Evolutionary conservation across 2,797 vertebrate genomes (phyloP), one percentile per base, ranked within the genome.

Genomic region (Sciurus carolinensis): DNA sequence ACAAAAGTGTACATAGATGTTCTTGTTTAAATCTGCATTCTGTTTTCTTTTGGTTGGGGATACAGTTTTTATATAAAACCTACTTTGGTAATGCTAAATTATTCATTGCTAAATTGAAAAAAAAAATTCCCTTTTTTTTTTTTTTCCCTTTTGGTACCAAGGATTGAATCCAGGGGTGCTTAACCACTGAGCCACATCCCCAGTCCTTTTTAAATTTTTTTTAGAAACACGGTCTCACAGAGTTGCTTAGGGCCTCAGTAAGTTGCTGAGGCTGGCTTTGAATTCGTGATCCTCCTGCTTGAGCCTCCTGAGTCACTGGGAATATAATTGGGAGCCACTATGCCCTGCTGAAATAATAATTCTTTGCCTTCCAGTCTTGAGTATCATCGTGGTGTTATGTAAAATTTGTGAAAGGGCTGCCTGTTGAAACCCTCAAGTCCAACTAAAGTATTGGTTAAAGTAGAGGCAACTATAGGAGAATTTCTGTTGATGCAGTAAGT

Each of bases 401-500:
- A 36, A 92, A 91, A 44, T 71, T 47, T 89, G 10, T n/a, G 47
- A 50, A 84, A 66, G 17, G 72, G 18, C 59, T 59, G 1, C 84
- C 22, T 87, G 8, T 84, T 44, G 71, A 62, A 89, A 84, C 17
- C 8, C 0, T 87, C 50, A 62, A 76, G 33, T 72, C 73, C 26
- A 79, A 7, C 50, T 57, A 54, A 91, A 87, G 87, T 77, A 28
- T 71, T 94, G 89, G 54, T 72, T 69, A 76, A 84, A 91, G 81
- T 44, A 90, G 75, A 84, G 24, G 24, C 39, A 57, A 22, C 57
- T 20, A 13, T 72, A 33, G 47, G 39, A 44, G 8, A 75, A 66
- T 73, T 79, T 96, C 17, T 91, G 5, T 95, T 97, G 79, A 72
- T 95, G 67, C 9, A 95, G 95, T 96, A 95, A 97, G 91, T 97